These are phyloP conservation scores for Lathamus discolor DNA, from an alignment of 2,113 vertebrate genomes.

Conservation along the genomic window DNA sequence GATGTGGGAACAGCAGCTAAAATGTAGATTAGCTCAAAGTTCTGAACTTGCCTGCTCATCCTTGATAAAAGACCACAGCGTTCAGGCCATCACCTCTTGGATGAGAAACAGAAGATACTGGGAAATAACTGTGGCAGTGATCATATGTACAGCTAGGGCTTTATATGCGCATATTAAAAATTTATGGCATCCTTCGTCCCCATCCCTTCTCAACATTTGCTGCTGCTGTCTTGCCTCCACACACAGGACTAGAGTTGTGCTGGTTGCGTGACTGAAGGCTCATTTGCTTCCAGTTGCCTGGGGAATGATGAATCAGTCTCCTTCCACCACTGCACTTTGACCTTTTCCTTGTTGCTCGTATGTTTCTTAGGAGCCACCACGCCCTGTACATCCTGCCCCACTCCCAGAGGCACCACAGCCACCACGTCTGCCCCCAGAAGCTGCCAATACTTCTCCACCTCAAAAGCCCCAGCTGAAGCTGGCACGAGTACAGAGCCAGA, in stretches of 20 bases:
- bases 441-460: slow-evolving; percentile 84
- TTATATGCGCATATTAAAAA: neutral
- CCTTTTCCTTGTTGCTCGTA: neutral
- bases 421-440: slow-evolving; percentile 85
- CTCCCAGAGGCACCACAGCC: slow-evolving; percentile 83
- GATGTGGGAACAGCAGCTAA: neutral
- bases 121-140: neutral
- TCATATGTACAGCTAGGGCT: neutral
- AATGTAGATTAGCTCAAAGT: neutral
- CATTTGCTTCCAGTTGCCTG: neutral
- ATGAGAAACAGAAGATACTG: neutral
- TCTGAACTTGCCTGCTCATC: neutral
- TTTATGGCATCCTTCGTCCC: neutral
- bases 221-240: neutral
- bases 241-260: neutral
- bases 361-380: slow-evolving; percentile 69
- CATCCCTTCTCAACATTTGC: neutral
- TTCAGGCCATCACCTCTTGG: neutral
- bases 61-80: neutral
- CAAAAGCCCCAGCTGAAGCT: slow-evolving; percentile 86
- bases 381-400: slow-evolving; percentile 77
- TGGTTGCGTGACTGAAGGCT: neutral
- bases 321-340: neutral
- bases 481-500: slow-evolving; percentile 92
- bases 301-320: neutral